A percentile compares a stretch with the other conserved stretches of the same genome.
Evolutionary conservation across 2,113 vertebrate species (phyloP).

Genomic region (Rhineura floridana): DNA sequence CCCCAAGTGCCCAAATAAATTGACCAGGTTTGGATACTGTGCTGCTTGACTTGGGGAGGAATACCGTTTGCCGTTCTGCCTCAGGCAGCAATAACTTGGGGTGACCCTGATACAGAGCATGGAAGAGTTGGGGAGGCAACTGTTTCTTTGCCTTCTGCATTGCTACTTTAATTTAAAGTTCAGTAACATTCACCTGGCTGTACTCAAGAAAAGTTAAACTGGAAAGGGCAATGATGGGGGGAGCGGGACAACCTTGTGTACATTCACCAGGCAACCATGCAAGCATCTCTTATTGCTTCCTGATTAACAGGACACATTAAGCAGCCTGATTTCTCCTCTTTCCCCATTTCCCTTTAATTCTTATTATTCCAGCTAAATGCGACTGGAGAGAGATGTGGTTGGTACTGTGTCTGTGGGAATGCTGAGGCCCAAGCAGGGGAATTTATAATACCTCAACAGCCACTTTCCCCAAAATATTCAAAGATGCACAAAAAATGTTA

Average conservation of each 20-base stretch:
- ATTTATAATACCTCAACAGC: neutral
- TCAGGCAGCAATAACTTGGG: too few species aligned
- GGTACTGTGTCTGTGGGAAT: neutral
- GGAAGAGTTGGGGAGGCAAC: neutral
- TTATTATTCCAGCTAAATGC: neutral
- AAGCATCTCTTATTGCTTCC: slow-evolving; percentile 5
- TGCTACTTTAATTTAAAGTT: neutral
- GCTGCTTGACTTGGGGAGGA: too few species aligned
- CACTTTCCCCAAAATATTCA: neutral
- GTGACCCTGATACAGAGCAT: neutral
- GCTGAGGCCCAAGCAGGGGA: neutral
- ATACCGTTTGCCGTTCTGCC: too few species aligned
- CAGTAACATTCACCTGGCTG: neutral
- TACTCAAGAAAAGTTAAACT: rapidly evolving
- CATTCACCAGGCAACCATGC: neutral
- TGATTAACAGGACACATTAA: slow-evolving; percentile 11
- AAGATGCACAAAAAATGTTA: neutral
- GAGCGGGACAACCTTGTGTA: neutral
- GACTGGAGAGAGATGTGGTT: neutral
- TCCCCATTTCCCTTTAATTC: neutral
- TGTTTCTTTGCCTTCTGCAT: neutral
- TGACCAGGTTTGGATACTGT: neutral
- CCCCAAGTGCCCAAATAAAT: too few species aligned
- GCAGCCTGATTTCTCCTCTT: neutral
- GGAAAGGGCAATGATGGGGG: neutral